Conservation (phyloP, 2,888 invertebrate species). For the Sinodicranocentrus sp. region DNA sequence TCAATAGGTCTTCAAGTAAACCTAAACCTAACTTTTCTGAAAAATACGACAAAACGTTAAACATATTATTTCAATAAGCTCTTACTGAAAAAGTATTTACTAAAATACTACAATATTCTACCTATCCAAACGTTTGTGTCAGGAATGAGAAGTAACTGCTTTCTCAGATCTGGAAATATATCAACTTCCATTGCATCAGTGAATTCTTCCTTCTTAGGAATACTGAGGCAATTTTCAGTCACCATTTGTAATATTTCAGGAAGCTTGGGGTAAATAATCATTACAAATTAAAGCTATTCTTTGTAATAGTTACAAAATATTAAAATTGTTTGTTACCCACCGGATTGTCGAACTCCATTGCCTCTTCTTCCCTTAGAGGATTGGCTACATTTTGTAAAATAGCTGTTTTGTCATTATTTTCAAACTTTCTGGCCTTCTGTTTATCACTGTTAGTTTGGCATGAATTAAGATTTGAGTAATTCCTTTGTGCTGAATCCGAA, state of each 20-base stretch:
- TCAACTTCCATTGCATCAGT: constrained; percentile 58
- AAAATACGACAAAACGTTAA: no score
- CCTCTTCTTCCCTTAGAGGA: no score
- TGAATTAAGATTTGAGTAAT: no score
- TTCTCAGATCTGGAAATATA: constrained; percentile 7
- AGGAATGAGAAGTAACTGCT: constrained; percentile 65
- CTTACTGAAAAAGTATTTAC: no score
- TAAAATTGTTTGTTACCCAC: constrained; percentile 5
- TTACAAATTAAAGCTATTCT: not conserved
- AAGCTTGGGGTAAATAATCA: constrained; percentile 29
- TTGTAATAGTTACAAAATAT: not conserved
- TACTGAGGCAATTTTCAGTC: not conserved
- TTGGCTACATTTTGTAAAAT: no score
- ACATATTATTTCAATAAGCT: no score
- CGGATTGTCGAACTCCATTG: constrained; percentile 19
- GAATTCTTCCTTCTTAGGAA: constrained; percentile 1
- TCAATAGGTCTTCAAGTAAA: constrained; percentile 57
- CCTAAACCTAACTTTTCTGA: not conserved
- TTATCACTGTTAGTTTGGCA: no score
- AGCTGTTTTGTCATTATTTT: not conserved
- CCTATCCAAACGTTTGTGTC: constrained; percentile 75
- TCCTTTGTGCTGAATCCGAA: no score
- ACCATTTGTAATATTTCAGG: constrained; percentile 56
- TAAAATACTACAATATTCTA: constrained; percentile 7
- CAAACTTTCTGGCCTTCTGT: no score